Evolutionary conservation across 2,888 invertebrate genomes (phyloP), one percentile per base, ranked within the genome.

Genomic region (Oeneis ivallda): DNA sequence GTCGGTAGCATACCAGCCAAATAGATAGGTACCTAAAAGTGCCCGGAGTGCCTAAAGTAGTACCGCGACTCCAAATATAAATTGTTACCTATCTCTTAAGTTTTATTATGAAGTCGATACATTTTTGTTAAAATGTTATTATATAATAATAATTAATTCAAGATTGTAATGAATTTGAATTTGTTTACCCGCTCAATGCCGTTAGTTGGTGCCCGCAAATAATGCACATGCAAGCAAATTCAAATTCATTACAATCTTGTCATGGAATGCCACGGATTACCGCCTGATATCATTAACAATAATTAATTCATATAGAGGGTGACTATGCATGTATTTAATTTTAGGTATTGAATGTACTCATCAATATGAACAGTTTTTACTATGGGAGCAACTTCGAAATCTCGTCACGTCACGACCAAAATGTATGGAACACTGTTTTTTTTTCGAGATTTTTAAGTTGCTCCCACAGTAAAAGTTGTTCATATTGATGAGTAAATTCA

Each of bases 1-100:
- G 41, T 41, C 41, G 41, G 41, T 41, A 41, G 41, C 41, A 41
- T 41, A 41, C 41, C 41, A 41, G 41, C 41, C 41, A 41, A 41
- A 41, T 41, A 41, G 41, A 41, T n/a, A n/a, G n/a, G n/a, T 41
- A 41, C 41, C 41, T 41, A 41, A 41, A 41, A 41, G 41, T 41
- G 41, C 41, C 11, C 41, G 41, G 41, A 41, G 41, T 41, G 13
- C 41, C 13, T 41, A 41, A 41, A 41, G 41, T 41, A 41, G 41
- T 41, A 41, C 41, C 41, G 41, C 41, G 41, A 41, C 41, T 41
- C 41, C 41, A 41, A 41, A 41, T 41, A 41, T 41, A 41, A 41
- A 41, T 41, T 41, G 41, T 41, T 41, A 41, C 41, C 41, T 41
- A 41, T 41, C 41, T n/a, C 41, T 41, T 41, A 41, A 41, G 41